Evolutionary conservation across 1,140 invertebrate genomes (phyloP).

Genomic region (Micrasema minimum): DNA sequence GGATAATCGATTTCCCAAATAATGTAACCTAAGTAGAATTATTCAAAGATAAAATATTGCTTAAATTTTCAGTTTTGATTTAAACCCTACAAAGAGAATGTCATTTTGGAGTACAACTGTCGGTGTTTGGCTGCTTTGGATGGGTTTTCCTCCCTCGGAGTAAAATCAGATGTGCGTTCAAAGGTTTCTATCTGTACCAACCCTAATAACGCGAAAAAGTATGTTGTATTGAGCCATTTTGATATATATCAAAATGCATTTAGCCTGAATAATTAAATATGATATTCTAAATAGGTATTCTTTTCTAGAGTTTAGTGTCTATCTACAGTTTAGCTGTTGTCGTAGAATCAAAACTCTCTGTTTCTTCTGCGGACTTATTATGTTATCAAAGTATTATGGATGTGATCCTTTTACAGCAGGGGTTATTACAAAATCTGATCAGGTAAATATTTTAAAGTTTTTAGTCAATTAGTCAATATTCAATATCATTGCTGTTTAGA

Average conservation of each 20-base stretch:
- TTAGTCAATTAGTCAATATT: too few species aligned
- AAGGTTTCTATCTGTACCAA: constrained; percentile 69
- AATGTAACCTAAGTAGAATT: too few species aligned
- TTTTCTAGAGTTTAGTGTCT: constrained; percentile 56
- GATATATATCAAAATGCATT: too few species aligned
- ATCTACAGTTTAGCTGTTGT: constrained; percentile 62
- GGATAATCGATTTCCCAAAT: too few species aligned
- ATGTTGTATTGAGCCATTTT: too few species aligned
- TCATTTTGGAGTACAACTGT: constrained; percentile 70
- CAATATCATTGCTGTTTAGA: too few species aligned
- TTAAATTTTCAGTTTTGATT: constrained; percentile 18
- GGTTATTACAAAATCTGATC: constrained; percentile 63
- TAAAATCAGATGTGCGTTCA: constrained; percentile 73
- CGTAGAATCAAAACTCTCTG: constrained; percentile 64
- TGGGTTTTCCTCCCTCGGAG: constrained; percentile 69
- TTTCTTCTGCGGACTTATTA: constrained; percentile 60
- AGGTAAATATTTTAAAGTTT: constrained; percentile 53
- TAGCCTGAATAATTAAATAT: too few species aligned
- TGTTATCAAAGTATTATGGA: constrained; percentile 64
- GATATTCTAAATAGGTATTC: too few species aligned
- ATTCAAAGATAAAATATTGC: too few species aligned
- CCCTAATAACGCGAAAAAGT: constrained; percentile 67
- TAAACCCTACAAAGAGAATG: constrained; percentile 55
- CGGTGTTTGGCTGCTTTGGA: constrained; percentile 68
- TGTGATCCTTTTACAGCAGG: constrained; percentile 63